These are phyloP conservation scores for Pavo muticus DNA, from an alignment of 2,113 vertebrate species.

Conservation along the genomic window DNA sequence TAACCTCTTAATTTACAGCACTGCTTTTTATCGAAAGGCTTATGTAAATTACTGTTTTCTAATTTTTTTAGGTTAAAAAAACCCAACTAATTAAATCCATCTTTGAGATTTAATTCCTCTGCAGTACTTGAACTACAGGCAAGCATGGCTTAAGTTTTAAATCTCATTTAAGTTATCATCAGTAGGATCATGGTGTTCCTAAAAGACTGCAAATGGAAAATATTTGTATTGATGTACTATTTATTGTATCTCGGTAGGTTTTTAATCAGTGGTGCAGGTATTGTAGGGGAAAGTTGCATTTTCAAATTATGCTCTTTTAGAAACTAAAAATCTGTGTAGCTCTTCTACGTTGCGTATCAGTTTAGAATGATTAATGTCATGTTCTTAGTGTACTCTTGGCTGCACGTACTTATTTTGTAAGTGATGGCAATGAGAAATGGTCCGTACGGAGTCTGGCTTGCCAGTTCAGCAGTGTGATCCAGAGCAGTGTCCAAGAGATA, in stretches of 20 bases:
- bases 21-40: background rate
- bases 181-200: background rate
- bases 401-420: background rate
- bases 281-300: background rate
- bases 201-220: background rate
- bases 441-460: background rate
- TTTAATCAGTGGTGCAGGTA: background rate
- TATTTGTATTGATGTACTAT: background rate
- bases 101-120: background rate
- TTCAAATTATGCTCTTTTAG: background rate
- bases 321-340: background rate
- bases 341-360: background rate
- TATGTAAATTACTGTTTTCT: background rate
- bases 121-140: background rate
- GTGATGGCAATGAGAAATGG: background rate
- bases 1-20: background rate
- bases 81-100: background rate
- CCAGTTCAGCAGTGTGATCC: background rate
- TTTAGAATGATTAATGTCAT: background rate
- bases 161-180: background rate
- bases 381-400: background rate
- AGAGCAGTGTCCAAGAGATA: background rate
- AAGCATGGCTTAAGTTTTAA: background rate
- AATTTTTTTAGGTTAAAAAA: background rate
- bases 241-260: background rate